phyloP scores from a whole-genome alignment of 2,113 vertebrate genomes.

The Pseudorasbora parva region DNA sequence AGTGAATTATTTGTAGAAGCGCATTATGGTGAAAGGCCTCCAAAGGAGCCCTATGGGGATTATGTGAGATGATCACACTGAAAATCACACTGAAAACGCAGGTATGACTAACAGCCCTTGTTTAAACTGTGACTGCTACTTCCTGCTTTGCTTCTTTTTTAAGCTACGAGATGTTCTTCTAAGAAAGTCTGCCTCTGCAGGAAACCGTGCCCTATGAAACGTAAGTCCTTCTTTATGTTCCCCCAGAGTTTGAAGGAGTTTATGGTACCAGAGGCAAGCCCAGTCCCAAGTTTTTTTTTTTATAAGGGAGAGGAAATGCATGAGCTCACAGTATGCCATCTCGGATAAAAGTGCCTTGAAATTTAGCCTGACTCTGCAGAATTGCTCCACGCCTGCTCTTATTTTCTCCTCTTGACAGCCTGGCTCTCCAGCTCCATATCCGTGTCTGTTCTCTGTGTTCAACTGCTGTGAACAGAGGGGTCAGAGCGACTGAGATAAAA shows the following conservation, averaged over 20 bases:
- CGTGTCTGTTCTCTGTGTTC: not conserved
- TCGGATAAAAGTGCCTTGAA: slow-evolving; percentile 32
- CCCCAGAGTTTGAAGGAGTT: not conserved
- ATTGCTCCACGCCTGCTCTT: not conserved
- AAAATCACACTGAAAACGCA: slow-evolving; percentile 29
- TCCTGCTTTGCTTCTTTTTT: not conserved
- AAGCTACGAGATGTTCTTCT: not conserved
- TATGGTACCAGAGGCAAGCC: slow-evolving; percentile 6
- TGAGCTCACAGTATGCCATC: slow-evolving; percentile 23
- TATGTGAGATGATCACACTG: slow-evolving; percentile 26
- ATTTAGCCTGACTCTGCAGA: slow-evolving; percentile 18
- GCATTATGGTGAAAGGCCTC: not conserved
- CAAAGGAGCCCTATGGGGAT: slow-evolving; percentile 15
- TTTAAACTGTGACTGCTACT: slow-evolving; percentile 27
- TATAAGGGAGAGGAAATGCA: slow-evolving; percentile 24
- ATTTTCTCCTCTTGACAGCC: slow-evolving; percentile 8
- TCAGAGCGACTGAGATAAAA: slow-evolving; percentile 21
- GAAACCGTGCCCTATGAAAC: slow-evolving; percentile 14
- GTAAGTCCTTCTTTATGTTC: not conserved
- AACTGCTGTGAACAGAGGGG: slow-evolving; percentile 11
- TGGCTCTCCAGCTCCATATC: slow-evolving; percentile 19
- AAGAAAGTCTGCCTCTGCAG: slow-evolving; percentile 6
- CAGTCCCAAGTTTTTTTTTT: not conserved
- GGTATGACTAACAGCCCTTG: slow-evolving; percentile 14
- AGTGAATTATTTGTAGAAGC: slow-evolving; percentile 24